A percentile compares a stretch with the other conserved stretches of the same genome.
phyloP scores from a whole-genome alignment of 2,797 vertebrate genomes.

The Pseudomugil gertrudae region DNA sequence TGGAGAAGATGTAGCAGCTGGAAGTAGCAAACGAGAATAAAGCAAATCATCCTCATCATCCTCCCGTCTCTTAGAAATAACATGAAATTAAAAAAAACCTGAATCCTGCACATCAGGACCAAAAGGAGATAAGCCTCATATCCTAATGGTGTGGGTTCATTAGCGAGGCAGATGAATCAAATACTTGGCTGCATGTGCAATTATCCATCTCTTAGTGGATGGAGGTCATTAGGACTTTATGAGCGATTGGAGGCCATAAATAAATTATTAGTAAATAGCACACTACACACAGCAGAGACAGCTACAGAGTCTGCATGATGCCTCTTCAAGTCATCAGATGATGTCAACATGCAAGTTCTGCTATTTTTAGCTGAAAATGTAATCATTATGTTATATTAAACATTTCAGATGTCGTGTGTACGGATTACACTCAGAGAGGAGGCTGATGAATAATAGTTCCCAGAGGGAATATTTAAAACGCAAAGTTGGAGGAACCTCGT shows the following conservation, averaged over 20 bases:
- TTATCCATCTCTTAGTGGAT: conserved; percentile 65
- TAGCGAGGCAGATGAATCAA: conserved; percentile 71
- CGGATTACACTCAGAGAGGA: neutral
- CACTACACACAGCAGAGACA: conserved; percentile 28
- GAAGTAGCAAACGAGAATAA: conserved; percentile 19
- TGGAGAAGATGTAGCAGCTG: conserved; percentile 12
- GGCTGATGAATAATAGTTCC: neutral
- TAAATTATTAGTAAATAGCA: conserved; percentile 72
- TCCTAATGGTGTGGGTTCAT: conserved; percentile 59
- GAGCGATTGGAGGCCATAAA: conserved; percentile 67
- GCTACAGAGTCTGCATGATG: conserved; percentile 47
- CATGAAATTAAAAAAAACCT: conserved; percentile 4
- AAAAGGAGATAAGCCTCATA: conserved; percentile 36
- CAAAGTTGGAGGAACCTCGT: neutral
- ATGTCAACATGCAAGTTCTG: conserved; percentile 6
- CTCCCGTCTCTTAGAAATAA: neutral
- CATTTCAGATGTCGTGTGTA: neutral
- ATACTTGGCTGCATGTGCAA: conserved; percentile 67
- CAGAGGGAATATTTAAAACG: neutral
- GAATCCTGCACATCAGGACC: conserved; percentile 1
- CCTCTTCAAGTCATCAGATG: neutral
- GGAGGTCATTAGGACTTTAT: conserved; percentile 71
- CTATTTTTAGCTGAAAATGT: conserved; percentile 2
- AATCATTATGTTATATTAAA: neutral
- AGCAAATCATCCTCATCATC: neutral